Evolutionary conservation across 2,113 vertebrate genomes (phyloP).

Genomic region (Dipodomys spectabilis): DNA sequence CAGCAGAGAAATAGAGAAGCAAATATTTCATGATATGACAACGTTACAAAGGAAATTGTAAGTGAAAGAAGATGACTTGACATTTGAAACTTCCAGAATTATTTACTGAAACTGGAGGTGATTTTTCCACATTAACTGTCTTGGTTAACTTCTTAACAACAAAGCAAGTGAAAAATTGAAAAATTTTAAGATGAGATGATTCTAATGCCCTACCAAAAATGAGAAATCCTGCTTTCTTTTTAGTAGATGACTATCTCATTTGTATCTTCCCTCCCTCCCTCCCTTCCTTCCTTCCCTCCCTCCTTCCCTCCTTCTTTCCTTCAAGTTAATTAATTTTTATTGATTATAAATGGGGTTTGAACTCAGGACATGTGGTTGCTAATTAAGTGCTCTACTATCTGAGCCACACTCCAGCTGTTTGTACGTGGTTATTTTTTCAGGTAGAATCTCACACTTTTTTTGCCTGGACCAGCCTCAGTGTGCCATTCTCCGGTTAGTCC

Average conservation of each 20-base stretch:
- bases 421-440: no score
- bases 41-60: slow-evolving; percentile 10
- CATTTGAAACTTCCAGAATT: not conserved
- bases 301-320: no score
- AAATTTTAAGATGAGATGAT: not conserved
- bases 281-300: no score
- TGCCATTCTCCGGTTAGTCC: no score
- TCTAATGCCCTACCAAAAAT: not conserved
- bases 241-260: not conserved
- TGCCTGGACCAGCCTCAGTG: no score
- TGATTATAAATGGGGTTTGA: no score
- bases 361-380: no score
- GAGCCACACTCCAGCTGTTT: no score
- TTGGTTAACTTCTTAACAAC: slow-evolving; percentile 49
- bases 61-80: not conserved
- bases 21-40: not conserved
- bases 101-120: not conserved
- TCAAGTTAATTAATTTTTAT: not conserved
- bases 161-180: not conserved
- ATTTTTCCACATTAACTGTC: not conserved
- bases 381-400: no score
- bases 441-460: no score
- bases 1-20: not conserved
- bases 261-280: no score
- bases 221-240: slow-evolving; percentile 1